These are phyloP conservation scores for Mythimna loreyi DNA, from an alignment of 2,888 invertebrate species.

Conservation along the genomic window DNA sequence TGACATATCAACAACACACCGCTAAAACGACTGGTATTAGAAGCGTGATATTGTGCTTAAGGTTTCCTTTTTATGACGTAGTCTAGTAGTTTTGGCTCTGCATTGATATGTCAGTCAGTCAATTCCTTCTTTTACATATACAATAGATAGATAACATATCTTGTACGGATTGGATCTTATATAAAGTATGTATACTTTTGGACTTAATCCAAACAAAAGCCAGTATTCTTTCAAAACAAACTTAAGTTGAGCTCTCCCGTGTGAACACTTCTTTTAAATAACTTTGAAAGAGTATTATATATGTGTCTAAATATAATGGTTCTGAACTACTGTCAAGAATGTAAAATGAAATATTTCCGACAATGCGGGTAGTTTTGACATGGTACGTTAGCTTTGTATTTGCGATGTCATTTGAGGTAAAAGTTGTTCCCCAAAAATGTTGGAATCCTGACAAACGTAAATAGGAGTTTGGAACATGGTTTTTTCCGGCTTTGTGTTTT, in stretches of 20 bases:
- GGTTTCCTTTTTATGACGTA: no score
- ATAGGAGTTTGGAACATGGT: not conserved
- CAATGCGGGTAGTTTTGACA: slow-evolving; percentile 1
- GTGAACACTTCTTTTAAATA: not conserved
- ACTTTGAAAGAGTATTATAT: not conserved
- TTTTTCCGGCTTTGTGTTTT: not conserved
- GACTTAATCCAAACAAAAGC: slow-evolving; percentile 40
- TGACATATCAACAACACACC: no score
- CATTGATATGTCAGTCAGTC: no score
- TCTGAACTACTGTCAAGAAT: not conserved
- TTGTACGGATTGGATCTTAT: not conserved
- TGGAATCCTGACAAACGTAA: slow-evolving; percentile 17
- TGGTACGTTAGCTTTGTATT: slow-evolving; percentile 6
- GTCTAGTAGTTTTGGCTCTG: no score
- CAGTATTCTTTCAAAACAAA: slow-evolving; percentile 18
- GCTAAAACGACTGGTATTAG: no score
- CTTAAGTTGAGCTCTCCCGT: not conserved
- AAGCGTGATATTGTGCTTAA: no score
- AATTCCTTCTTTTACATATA: no score
- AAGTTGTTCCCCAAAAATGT: slow-evolving; percentile 19
- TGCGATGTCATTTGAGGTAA: slow-evolving; percentile 19
- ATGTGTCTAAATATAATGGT: slow-evolving; percentile 20
- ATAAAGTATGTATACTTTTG: slow-evolving; percentile 40
- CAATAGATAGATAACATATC: not conserved
- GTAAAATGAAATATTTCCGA: slow-evolving; percentile 36